These are phyloP conservation scores for Microcebus jonahi DNA, from an alignment of 2,113 vertebrate species.

Conservation along the genomic window DNA sequence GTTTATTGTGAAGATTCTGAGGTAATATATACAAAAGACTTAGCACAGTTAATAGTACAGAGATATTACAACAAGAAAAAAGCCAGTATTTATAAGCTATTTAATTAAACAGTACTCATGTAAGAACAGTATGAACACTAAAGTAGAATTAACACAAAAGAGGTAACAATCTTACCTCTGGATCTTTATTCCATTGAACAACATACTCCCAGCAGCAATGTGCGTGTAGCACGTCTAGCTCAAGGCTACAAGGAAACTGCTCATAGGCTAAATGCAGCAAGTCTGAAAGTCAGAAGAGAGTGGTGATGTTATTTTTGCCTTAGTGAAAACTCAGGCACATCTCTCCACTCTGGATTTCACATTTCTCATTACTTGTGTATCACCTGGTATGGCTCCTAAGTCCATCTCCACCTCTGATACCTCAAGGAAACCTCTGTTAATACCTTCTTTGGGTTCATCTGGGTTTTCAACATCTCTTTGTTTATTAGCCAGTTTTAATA, in stretches of 20 bases:
- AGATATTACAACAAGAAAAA: neutral
- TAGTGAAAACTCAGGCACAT: neutral
- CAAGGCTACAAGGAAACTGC: conserved; percentile 95
- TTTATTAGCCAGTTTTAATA: conserved; percentile 86
- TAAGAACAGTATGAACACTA: fast-evolving
- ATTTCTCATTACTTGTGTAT: neutral
- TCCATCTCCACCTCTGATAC: conserved; percentile 70
- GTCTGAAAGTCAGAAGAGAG: conserved; percentile 82
- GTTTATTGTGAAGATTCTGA: neutral
- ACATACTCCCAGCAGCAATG: conserved; percentile 99
- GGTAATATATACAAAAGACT: neutral
- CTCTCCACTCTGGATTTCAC: neutral
- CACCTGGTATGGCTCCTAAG: conserved; percentile 84
- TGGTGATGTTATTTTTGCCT: neutral
- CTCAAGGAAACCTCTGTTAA: conserved; percentile 51
- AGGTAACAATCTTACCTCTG: conserved; percentile 88
- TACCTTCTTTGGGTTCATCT: conserved; percentile 73
- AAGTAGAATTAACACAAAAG: neutral
- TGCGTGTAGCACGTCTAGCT: conserved; percentile 92
- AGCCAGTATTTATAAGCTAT: no score
- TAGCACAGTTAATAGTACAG: neutral
- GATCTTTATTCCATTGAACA: conserved; percentile 99
- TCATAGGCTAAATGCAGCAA: conserved; percentile 89
- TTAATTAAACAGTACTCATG: neutral
- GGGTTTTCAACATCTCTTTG: conserved; percentile 74